Evolutionary conservation across 2,113 vertebrate genomes (phyloP).

Genomic region (Leptodactylus fuscus): DNA sequence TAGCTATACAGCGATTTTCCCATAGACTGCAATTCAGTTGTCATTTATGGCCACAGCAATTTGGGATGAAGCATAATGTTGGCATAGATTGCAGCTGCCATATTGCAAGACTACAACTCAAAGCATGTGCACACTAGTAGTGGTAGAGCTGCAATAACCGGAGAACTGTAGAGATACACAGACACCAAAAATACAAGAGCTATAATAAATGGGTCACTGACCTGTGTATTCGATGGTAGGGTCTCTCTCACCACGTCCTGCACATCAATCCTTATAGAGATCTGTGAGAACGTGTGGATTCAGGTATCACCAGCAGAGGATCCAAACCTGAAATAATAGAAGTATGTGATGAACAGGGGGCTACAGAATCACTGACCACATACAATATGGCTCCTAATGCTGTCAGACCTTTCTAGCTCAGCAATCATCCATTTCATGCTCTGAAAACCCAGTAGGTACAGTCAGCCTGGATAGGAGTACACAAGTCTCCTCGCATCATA

Average conservation of each 20-base stretch:
- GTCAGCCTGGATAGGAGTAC: not conserved
- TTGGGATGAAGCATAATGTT: too few relatives aligned
- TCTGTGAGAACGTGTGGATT: not conserved
- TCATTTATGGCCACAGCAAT: too few relatives aligned
- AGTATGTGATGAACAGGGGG: not conserved
- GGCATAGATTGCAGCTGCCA: too few relatives aligned
- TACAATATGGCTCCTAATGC: not conserved
- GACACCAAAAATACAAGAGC: not conserved
- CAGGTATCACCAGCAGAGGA: not conserved
- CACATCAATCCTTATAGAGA: not conserved
- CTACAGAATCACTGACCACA: not conserved
- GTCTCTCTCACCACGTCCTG: not conserved
- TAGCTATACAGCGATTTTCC: too few relatives aligned
- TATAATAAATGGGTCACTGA: not conserved
- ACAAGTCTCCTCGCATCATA: not conserved
- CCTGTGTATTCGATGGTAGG: not conserved
- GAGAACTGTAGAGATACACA: too few relatives aligned
- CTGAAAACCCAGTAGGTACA: not conserved
- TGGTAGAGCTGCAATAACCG: too few relatives aligned
- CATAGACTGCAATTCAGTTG: too few relatives aligned
- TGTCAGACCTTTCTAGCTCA: not conserved
- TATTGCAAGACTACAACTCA: too few relatives aligned
- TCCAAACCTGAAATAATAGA: not conserved
- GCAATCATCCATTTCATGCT: slow-evolving; percentile 15
- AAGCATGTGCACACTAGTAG: too few relatives aligned